Base-by-base conservation (phyloP, 2,797 vertebrate species). In the Nannoperca obscura region DNA sequence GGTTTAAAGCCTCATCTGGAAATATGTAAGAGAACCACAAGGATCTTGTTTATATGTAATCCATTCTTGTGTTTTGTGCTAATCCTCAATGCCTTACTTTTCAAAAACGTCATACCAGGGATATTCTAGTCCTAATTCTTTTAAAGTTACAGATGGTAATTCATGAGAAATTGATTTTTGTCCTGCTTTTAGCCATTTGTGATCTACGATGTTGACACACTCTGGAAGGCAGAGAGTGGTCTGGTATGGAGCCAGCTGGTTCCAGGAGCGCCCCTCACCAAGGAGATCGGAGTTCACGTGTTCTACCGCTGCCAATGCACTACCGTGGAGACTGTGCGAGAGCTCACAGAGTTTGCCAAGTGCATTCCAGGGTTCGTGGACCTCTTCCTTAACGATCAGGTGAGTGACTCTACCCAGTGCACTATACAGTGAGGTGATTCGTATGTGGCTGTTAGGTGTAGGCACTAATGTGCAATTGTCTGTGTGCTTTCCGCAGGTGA, bases 261-360 rank as follows among this genome's bases (percentile, higher is more conserved):
- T 86, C 96, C 95, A 0, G 97, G 97, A 42, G 96, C 97, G 0
- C 97, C 97, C 2, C 94, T 97, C 68, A 97, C 97, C 93, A 99
- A 98, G 93, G 98, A 99, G 94, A 98, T 99, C 0, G 98, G 97
- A 52, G 97, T 99, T 69, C 98, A 99, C 1, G 97, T 99, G 50
- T 99, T 99, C 94, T 99, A 99, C 92, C 98, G 98, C 93, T 99
- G 98, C 93, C 98, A 99, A 94, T 99, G 97, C 93, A 99, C 97
- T 78, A 96, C 97, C 0, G 98, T 99, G 81, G 98, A 99, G 95
- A 99, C 97, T 0, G 98, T 99, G 85, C 96, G 97, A 34, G 98
- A 99, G 92, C 97, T 99, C 89, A 99, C 97, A 0, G 98, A 99
- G 95, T 99, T 99, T n/a, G 98, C 98, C 95, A 99, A 99, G 95